phyloP scores from a whole-genome alignment of 2,113 vertebrate genomes.

The Procavia capensis region DNA sequence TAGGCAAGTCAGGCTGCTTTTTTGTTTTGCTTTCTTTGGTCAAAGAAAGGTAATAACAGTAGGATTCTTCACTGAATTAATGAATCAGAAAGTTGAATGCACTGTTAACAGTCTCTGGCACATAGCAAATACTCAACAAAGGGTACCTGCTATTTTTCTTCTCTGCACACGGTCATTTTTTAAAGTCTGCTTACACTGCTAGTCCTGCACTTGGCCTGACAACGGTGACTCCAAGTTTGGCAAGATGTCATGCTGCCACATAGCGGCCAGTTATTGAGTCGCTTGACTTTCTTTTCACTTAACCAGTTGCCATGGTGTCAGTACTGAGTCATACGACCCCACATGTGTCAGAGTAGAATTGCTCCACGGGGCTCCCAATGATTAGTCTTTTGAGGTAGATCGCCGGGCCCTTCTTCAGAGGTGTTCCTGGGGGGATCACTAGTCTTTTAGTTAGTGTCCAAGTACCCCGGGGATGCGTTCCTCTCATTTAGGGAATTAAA shows the following conservation, averaged over 20 bases:
- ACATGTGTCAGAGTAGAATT: background rate
- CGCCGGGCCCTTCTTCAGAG: no score
- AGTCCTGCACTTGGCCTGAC: background rate
- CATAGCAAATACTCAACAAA: background rate
- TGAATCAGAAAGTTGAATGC: background rate
- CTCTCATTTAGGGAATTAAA: background rate
- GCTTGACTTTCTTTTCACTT: background rate
- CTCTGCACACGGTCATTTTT: background rate
- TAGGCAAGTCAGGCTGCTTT: background rate
- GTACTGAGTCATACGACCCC: background rate
- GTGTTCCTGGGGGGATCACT: background rate
- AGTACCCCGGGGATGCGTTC: background rate
- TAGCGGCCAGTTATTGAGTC: accelerated
- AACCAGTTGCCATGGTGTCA: background rate
- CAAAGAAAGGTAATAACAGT: background rate
- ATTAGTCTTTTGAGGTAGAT: background rate
- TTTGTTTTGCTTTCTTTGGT: background rate
- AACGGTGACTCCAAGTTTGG: accelerated
- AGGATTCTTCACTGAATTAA: background rate
- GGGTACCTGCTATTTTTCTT: background rate
- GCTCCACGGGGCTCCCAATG: background rate
- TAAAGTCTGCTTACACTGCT: accelerated
- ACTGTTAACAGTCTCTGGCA: background rate
- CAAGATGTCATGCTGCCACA: background rate
- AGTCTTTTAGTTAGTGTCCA: background rate